phyloP scores from a whole-genome alignment of 2,797 vertebrate genomes.

The Semaprochilodus insignis region DNA sequence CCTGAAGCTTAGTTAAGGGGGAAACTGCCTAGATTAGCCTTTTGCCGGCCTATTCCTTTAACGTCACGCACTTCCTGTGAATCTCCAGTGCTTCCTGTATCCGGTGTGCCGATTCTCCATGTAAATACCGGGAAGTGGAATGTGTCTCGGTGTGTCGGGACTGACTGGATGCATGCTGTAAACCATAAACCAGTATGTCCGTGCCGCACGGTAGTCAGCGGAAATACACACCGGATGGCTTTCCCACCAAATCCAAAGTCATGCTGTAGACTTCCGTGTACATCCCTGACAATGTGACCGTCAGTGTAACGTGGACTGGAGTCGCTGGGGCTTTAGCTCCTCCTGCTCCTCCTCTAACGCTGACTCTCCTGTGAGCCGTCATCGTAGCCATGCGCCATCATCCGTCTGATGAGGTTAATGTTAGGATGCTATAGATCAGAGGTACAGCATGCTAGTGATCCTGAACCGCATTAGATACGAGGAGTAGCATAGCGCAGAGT shows the following conservation, averaged over 20 bases:
- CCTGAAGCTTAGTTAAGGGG: not conserved
- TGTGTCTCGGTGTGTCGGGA: not conserved
- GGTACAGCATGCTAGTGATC: not conserved
- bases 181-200: not conserved
- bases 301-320: not conserved
- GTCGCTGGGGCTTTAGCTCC: not conserved
- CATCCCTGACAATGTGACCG: not conserved
- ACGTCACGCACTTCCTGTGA: conserved; percentile 40
- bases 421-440: not conserved
- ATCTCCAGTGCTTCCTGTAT: conserved; percentile 52
- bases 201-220: not conserved
- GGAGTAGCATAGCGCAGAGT: not conserved
- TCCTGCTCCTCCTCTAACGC: not conserved
- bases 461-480: not conserved
- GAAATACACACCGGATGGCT: not conserved
- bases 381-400: not conserved
- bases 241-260: not conserved
- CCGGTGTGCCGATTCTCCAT: conserved; percentile 10
- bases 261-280: not conserved
- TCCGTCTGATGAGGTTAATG: not conserved
- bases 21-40: not conserved
- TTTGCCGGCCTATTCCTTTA: not conserved
- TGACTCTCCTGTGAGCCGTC: not conserved
- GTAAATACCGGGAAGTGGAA: not conserved
- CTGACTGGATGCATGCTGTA: not conserved